A percentile compares a stretch with the other conserved stretches of the same genome.
Evolutionary conservation across 2,113 vertebrate species (phyloP).

Genomic region (Picathartes gymnocephalus): DNA sequence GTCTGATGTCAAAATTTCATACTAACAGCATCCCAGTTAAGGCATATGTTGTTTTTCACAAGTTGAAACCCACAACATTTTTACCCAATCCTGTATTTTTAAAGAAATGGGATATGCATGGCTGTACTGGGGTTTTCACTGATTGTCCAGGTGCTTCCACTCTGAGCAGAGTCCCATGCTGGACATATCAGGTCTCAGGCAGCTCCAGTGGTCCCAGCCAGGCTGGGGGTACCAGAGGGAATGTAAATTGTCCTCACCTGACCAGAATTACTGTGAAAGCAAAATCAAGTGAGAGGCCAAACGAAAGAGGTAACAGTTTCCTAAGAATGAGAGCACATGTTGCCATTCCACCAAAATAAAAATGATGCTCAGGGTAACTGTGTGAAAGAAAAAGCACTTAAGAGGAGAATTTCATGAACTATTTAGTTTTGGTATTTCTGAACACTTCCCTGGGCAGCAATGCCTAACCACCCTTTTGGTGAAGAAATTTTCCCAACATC

Average conservation of each 20-base stretch:
- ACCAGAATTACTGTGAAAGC: not conserved
- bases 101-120: not conserved
- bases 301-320: not conserved
- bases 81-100: not conserved
- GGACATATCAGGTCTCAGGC: not conserved
- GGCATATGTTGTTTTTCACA: conserved; percentile 12
- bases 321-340: not conserved
- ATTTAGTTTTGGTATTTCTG: not conserved
- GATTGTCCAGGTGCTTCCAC: not conserved
- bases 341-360: not conserved
- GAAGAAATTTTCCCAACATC: not conserved
- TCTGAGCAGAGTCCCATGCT: not conserved
- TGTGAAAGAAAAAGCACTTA: not conserved
- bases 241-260: not conserved
- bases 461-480: not conserved
- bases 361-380: not conserved
- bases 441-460: not conserved
- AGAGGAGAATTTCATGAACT: not conserved
- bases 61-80: not conserved
- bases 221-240: not conserved
- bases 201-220: not conserved
- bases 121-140: not conserved
- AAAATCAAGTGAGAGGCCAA: not conserved
- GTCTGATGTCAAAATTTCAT: not conserved
- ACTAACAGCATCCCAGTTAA: not conserved